These are phyloP conservation scores for Capromys pilorides DNA, from an alignment of 2,797 vertebrate species.

Conservation along the genomic window DNA sequence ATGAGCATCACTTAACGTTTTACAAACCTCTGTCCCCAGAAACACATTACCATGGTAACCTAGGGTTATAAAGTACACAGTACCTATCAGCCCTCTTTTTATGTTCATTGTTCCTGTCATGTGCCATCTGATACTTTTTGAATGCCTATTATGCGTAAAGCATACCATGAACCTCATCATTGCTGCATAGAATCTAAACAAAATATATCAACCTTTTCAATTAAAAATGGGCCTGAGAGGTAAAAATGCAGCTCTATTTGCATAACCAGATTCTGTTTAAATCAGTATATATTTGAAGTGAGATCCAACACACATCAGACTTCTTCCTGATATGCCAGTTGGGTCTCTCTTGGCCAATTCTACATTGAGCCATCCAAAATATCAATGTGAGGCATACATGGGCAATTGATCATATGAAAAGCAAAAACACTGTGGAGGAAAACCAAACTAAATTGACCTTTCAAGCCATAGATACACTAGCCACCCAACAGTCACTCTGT, in stretches of 20 bases:
- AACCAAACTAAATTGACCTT: not conserved
- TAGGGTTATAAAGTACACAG: not conserved
- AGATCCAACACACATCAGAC: not conserved
- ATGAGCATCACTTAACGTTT: constrained; percentile 55
- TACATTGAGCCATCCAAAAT: not conserved
- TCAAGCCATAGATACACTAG: not conserved
- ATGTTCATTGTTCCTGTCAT: not conserved
- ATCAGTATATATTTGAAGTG: not conserved
- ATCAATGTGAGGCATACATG: not conserved
- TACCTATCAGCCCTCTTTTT: not conserved
- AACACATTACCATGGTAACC: constrained; percentile 40
- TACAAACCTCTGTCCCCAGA: not conserved
- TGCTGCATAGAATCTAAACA: not conserved
- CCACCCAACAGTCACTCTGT: not conserved
- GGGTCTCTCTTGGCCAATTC: not conserved
- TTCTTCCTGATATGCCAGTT: not conserved
- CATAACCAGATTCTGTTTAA: not conserved
- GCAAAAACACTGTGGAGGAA: not conserved
- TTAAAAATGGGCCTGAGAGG: not conserved
- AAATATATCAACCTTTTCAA: not conserved
- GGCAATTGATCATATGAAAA: not conserved
- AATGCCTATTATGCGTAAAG: not conserved
- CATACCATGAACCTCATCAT: not conserved
- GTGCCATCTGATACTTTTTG: not conserved
- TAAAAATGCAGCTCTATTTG: not conserved